Evolutionary conservation across 1,140 invertebrate species (phyloP).

Genomic region (Acromyrmex echinatior): DNA sequence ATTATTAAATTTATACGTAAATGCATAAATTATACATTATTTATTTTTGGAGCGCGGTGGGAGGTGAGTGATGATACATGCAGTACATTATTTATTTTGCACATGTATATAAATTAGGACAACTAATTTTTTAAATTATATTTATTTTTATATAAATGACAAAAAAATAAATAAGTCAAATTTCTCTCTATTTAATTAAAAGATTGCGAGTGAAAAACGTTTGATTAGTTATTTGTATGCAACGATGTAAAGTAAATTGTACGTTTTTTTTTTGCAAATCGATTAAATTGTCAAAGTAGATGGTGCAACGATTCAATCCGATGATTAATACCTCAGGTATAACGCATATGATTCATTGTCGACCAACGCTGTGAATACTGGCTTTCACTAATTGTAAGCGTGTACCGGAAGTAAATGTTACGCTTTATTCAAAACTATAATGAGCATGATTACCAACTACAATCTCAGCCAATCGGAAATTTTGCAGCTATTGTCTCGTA

Average conservation of each 20-base stretch:
- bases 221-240: neutral
- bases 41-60: neutral
- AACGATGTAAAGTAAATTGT: neutral
- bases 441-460: neutral
- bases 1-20: neutral
- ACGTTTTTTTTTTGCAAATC: neutral
- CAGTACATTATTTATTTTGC: neutral
- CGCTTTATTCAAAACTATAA: slow-evolving; percentile 15
- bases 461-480: neutral
- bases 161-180: too few species aligned
- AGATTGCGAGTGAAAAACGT: neutral
- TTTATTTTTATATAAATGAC: too few species aligned
- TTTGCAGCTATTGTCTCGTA: slow-evolving; percentile 8
- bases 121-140: too few species aligned
- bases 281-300: neutral
- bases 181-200: too few species aligned
- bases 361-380: neutral
- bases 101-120: neutral
- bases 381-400: neutral
- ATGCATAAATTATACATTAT: neutral
- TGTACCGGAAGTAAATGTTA: slow-evolving; percentile 15
- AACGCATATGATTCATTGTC: neutral
- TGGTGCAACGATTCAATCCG: neutral
- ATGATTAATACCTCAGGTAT: neutral
- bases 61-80: too few species aligned